Base-by-base conservation (phyloP, 2,113 vertebrate species). In the Carassius carassius region DNA sequence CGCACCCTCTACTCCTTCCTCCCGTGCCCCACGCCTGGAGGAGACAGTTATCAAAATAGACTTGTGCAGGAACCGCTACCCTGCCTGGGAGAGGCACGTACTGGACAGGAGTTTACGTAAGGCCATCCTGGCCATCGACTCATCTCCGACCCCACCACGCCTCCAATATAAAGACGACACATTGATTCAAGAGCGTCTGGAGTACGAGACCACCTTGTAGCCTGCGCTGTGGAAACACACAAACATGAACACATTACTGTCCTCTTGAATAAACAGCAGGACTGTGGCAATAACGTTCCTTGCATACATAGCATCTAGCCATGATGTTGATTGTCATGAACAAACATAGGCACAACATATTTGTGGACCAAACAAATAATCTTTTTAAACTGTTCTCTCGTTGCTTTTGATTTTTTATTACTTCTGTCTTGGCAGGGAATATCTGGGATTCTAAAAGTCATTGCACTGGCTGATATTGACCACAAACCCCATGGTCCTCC, bases 21-120 rank as follows among this genome's bases (percentile, higher is more conserved):
- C 97, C 75, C 96, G 98, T 13, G 95, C 96, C 3, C 96, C 96
- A 19, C 95, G 98, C 89, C 95, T 97, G 60, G 97, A 99, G 82
- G 98, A 99, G 92, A 98, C 97, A 0, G 96, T 99, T 88, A 97
- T 99, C 92, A 98, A 97, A 94, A 98, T 99, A 14, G 98, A 99
- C 93, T 94, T 99, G 84, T 99, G 97, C 90, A 96, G 98, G 90
- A 99, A 99, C 86, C 96, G 95, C 89, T 99, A 99, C 90, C 98
- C 98, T 25, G 98, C 98, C 0, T 99, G 98, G 98, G 98, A 99
- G 92, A 96, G 98, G 86, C 98, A 99, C 0, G 96, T 99, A 37
- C 94, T 99, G 85, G 98, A 99, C 95, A 95, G 98, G 86, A 97
- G 97, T 91, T 96, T 99, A 88, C 96, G 98, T 35, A 99, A 97